Conservation (phyloP, 1,140 invertebrate species). For the Drosophila ananassae region DNA sequence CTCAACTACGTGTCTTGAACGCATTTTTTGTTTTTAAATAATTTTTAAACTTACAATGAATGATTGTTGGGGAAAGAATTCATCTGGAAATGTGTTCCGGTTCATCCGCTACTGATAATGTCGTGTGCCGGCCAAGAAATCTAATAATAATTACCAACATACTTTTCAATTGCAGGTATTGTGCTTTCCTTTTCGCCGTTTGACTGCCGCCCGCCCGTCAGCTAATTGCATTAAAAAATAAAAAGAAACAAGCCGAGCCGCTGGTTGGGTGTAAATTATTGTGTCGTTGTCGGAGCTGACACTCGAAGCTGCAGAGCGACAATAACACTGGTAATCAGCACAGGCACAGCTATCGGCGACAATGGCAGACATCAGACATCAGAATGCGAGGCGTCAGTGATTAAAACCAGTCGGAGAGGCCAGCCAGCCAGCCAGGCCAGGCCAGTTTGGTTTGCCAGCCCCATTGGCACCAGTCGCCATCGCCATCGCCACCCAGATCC, state of each 20-base stretch:
- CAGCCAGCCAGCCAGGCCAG: constrained; percentile 33
- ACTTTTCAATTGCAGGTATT: constrained; percentile 70
- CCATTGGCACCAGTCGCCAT: constrained; percentile 57
- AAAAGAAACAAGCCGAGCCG: constrained; percentile 30
- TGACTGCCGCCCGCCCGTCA: constrained; percentile 12
- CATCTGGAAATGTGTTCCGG: neutral
- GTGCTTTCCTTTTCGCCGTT: constrained; percentile 63
- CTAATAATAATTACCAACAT: constrained; percentile 35
- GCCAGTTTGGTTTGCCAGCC: constrained; percentile 49
- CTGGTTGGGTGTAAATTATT: constrained; percentile 57
- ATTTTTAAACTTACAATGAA: constrained; percentile 20
- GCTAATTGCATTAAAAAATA: constrained; percentile 71
- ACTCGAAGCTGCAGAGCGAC: constrained; percentile 44
- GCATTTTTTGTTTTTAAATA: neutral
- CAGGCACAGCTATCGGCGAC: constrained; percentile 47
- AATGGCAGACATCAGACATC: constrained; percentile 75
- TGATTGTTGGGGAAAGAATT: neutral
- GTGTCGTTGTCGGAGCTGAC: constrained; percentile 41
- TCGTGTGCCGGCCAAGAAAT: constrained; percentile 4
- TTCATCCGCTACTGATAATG: constrained; percentile 3
- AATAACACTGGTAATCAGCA: constrained; percentile 49
- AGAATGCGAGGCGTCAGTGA: constrained; percentile 74
- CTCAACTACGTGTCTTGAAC: constrained; percentile 9
- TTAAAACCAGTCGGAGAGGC: constrained; percentile 74
- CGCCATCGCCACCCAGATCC: constrained; percentile 15